Conservation (phyloP, 2,888 invertebrate species). For the Polyommatus iphigenia region DNA sequence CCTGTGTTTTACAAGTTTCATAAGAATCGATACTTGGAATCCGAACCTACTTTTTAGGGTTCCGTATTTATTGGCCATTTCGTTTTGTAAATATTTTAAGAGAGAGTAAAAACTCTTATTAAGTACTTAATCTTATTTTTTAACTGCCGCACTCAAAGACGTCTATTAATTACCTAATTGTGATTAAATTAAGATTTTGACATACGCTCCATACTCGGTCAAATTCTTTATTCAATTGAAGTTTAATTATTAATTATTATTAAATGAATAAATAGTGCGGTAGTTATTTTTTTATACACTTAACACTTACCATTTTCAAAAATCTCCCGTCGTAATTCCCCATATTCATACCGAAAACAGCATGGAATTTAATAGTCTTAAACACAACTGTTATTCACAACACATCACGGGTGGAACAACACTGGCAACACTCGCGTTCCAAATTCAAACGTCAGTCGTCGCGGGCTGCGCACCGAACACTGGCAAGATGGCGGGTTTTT, state of each 20-base stretch:
- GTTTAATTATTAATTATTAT: no score
- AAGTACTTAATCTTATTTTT: no score
- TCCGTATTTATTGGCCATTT: not conserved
- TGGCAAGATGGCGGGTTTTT: conserved; percentile 77
- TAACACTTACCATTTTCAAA: conserved; percentile 68
- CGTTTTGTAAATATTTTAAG: no score
- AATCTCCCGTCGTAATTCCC: conserved; percentile 63
- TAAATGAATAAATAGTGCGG: not conserved
- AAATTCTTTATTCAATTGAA: no score
- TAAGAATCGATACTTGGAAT: not conserved
- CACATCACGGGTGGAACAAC: conserved; percentile 55
- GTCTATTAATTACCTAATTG: no score
- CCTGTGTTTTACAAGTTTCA: not conserved
- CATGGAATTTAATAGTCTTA: conserved; percentile 52
- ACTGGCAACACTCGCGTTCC: conserved; percentile 64
- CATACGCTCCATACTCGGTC: no score
- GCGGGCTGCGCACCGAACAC: conserved; percentile 72
- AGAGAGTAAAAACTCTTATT: no score
- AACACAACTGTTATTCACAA: conserved; percentile 65
- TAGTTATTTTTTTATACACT: conserved; percentile 8
- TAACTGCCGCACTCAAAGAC: no score
- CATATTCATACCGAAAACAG: conserved; percentile 56
- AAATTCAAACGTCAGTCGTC: conserved; percentile 68
- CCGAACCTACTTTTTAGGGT: not conserved
- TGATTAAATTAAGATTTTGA: not conserved